Evolutionary conservation across 2,113 vertebrate species (phyloP), one percentile per base, ranked within the genome.

Genomic region (Carettochelys insculpta): DNA sequence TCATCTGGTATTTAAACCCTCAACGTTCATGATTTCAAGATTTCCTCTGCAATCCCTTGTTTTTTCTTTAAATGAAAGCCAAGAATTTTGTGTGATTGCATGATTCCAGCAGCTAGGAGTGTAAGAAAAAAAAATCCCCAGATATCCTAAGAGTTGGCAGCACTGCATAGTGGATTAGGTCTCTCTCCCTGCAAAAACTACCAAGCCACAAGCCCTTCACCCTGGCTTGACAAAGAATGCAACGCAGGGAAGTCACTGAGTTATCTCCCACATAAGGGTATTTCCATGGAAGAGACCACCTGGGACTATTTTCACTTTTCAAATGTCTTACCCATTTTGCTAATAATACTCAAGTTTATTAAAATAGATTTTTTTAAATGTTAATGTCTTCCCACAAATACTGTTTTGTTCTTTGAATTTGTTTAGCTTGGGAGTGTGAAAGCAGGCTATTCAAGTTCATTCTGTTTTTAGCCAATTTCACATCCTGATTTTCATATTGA

Each of bases 1-100:
- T 5, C 82, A 93, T 94, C 94, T 92, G 90, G 8, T 82, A 92
- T 96, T 94, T 92, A 92, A 94, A 95, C 88, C 51, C 65, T 56
- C 27, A 38, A 47, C 75, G 83, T 34, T 29, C 31, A 50, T 24
- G 22, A 91, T 90, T 85, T 73, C 54, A 75, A 11, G 22, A 5
- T 80, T 83, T 65, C 1, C n/a, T 51, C 76, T 87, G 17, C 8
- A 77, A 92, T 79, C 58, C 43, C 52, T 45, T 13, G 65, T 82
- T 34, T 56, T 27, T 27, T 56, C 27, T 29, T 54, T 76, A 85
- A 76, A 85, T 78, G 56, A 73, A 91, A 90, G 6, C 1, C 7
- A 79, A 87, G 80, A 51, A 89, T 58, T 12, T 25, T 24, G n/a
- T n/a, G n/a, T n/a, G n/a, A n/a, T n/a, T n/a, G n/a, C 0, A 0